A percentile compares a stretch with the other conserved stretches of the same genome.
phyloP scores from a whole-genome alignment of 2,797 vertebrate genomes.

The Cichlasoma orientale region DNA sequence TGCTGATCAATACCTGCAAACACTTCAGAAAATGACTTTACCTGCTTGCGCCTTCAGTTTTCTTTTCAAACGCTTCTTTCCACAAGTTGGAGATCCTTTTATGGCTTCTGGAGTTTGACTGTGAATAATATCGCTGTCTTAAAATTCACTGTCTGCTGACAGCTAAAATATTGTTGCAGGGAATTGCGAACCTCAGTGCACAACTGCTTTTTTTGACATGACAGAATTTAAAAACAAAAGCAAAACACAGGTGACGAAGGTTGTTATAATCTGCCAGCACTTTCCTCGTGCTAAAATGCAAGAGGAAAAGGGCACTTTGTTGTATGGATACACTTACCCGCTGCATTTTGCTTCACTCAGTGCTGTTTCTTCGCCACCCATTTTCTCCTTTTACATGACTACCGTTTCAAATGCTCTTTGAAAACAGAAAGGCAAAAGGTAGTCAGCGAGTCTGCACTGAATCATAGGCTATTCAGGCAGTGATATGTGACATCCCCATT shows the following conservation, averaged over 20 bases:
- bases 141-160: conserved; percentile 28
- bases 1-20: conserved; percentile 62
- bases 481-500: conserved; percentile 4
- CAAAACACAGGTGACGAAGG: conserved; percentile 9
- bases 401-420: conserved; percentile 7
- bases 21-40: conserved; percentile 45
- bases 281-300: conserved; percentile 28
- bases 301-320: conserved; percentile 26
- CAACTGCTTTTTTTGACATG: conserved; percentile 7
- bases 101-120: conserved; percentile 9
- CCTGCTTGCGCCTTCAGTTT: conserved; percentile 1
- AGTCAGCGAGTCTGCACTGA: conserved; percentile 10
- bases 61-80: neutral
- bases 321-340: conserved; percentile 7
- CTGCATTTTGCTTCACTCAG: conserved; percentile 27
- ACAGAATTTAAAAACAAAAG: conserved; percentile 19
- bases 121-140: neutral
- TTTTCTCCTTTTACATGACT: conserved; percentile 28
- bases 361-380: conserved; percentile 14
- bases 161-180: conserved; percentile 25
- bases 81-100: neutral
- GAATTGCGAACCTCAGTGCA: neutral
- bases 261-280: conserved; percentile 39
- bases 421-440: conserved; percentile 21
- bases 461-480: neutral